A percentile compares a stretch with the other conserved stretches of the same genome.
Conservation (phyloP, 2,113 vertebrate species). For the Pimephales promelas region DNA sequence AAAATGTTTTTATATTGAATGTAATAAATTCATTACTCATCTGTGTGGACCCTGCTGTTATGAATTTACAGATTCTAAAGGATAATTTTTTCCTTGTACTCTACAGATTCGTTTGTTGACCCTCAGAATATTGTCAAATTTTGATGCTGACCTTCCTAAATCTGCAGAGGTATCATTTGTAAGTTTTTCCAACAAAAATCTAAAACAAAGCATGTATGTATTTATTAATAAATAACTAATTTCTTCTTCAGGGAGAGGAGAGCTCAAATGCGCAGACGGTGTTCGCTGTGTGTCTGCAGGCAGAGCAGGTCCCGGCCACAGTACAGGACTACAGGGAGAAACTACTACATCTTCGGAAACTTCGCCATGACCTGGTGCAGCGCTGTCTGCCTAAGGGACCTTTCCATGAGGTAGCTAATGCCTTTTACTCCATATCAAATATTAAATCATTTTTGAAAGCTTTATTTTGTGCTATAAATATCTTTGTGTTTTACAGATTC, state of each 20-base stretch:
- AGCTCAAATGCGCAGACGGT: constrained; percentile 73
- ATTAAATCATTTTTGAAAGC: not conserved
- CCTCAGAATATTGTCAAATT: constrained; percentile 89
- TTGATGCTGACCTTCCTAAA: constrained; percentile 77
- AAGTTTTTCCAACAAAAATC: not conserved
- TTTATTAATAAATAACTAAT: not conserved
- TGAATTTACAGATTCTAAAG: not conserved
- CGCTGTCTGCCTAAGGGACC: constrained; percentile 74
- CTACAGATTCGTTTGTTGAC: constrained; percentile 88
- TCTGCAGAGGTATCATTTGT: constrained; percentile 78
- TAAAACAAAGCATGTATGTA: not conserved
- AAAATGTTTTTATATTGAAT: not conserved
- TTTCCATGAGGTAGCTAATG: constrained; percentile 74
- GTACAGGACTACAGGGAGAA: constrained; percentile 95
- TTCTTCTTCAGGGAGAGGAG: constrained; percentile 75
- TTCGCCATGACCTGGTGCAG: constrained; percentile 87
- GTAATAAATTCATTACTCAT: not conserved
- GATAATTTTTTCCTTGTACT: not conserved
- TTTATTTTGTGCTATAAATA: not conserved
- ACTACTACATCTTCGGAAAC: constrained; percentile 89
- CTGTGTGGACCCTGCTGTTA: not conserved
- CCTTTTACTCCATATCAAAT: not conserved
- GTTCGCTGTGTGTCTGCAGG: constrained; percentile 86
- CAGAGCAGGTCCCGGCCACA: constrained; percentile 89
- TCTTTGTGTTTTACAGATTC: constrained; percentile 77